Evolutionary conservation across 1,140 invertebrate species (phyloP), one percentile per base, ranked within the genome.

Genomic region (Lasaia peninsularis): DNA sequence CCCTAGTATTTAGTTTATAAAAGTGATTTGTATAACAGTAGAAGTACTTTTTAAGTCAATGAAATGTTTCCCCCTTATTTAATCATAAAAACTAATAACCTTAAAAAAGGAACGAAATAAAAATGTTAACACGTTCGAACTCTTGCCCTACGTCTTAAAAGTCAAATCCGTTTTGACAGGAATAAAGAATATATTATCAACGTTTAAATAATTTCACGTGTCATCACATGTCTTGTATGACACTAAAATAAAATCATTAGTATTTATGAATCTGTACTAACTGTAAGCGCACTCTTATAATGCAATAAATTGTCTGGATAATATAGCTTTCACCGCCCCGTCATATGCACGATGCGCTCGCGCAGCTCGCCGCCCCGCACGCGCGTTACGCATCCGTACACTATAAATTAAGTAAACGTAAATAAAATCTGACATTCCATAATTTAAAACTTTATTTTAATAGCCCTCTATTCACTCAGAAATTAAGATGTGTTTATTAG

Each of bases 401-500:
- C 80, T 75, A 86, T 88, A 85, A 88, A 86, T 86, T 73, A 62
- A 78, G 62, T 57, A 58, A 70, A 75, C 81, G 74, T 85, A 88
- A 88, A 88, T 88, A 88, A 88, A 86, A 81, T 80, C 67, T 74
- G 75, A 73, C 75, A 75, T 84, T 80, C 78, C 75, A 88, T 86
- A 86, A 84, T 84, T 86, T 86, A 86, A 80, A 79, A 78, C 78
- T 84, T 83, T 81, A 85, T 82, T 88, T 86, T 88, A 86, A 86
- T 86, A 79, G 81, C 73, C 70, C 72, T 77, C 83, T 81, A 79
- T 78, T 85, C 80, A 82, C 80, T 70, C 73, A 80, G 70, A 77
- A 84, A 85, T 88, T 86, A 88, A 85, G 81, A 85, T 69, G 83
- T 88, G 83, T 88, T 86, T 88, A 88, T 84, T 84, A 82, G 70